Evolutionary conservation across 2,888 invertebrate genomes (phyloP).

Genomic region (Sesamia inferens): DNA sequence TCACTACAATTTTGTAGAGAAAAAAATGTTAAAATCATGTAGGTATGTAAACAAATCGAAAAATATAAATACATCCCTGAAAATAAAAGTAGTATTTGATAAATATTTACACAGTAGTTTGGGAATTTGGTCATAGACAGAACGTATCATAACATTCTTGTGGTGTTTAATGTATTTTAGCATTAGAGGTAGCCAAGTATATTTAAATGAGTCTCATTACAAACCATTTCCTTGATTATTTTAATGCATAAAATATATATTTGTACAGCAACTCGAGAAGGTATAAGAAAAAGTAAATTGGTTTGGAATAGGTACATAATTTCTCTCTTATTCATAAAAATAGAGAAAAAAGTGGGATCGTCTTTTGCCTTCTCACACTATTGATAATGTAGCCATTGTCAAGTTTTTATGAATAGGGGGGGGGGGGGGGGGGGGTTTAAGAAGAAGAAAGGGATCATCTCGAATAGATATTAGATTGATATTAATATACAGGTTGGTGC

Average conservation of each 20-base stretch:
- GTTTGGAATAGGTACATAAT: neutral
- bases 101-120: conserved; percentile 19
- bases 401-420: conserved; percentile 21
- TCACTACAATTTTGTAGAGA: neutral
- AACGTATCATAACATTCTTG: neutral
- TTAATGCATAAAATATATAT: conserved; percentile 2
- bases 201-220: neutral
- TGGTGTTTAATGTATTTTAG: neutral
- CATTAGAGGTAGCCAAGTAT: conserved; percentile 6
- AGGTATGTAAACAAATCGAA: neutral
- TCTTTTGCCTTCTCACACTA: neutral
- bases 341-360: neutral
- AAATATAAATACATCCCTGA: neutral
- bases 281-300: neutral
- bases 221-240: neutral
- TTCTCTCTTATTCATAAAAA: conserved; percentile 18
- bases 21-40: neutral
- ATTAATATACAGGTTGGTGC: conserved; percentile 20
- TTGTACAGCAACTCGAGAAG: conserved; percentile 16
- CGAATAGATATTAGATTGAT: conserved; percentile 28
- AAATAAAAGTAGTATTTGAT: neutral
- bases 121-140: conserved; percentile 6
- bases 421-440: conserved; percentile 2
- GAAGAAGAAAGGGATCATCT: conserved; percentile 15
- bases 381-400: neutral